A percentile compares a stretch with the other conserved stretches of the same genome.
These are phyloP conservation scores for Scolanthus callimorphus DNA, from an alignment of 92 coral and sea anemone species.

Conservation along the genomic window DNA sequence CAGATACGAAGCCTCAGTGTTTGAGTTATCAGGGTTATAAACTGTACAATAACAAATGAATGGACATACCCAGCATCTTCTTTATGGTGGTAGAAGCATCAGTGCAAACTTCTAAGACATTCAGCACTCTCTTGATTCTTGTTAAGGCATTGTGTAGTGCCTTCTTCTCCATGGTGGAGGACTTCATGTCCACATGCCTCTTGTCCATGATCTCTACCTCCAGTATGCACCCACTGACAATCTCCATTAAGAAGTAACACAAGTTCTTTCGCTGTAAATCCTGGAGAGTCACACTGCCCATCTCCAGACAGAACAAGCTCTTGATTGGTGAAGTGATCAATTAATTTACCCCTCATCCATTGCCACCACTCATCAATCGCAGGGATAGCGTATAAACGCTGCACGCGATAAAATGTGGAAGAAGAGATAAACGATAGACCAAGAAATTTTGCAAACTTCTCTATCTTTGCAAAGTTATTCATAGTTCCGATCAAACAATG, in stretches of 20 bases:
- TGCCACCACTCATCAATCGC: constrained; percentile 40
- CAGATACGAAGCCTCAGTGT: no score
- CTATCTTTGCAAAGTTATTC: constrained; percentile 22
- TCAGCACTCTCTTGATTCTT: constrained; percentile 7
- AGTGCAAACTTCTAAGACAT: no score
- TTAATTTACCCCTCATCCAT: constrained; percentile 11
- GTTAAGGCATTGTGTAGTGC: constrained; percentile 8
- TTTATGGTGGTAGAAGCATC: no score
- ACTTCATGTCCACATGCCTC: constrained; percentile 30
- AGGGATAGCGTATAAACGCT: constrained; percentile 27
- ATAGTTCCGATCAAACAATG: no score
- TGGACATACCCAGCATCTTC: constrained; percentile 18
- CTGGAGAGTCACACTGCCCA: constrained; percentile 41
- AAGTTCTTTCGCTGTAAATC: no score
- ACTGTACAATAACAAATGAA: background rate
- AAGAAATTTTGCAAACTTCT: constrained; percentile 22
- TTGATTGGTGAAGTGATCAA: constrained; percentile 19
- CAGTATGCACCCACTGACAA: constrained; percentile 12
- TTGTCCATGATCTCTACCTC: constrained; percentile 37
- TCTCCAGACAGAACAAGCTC: constrained; percentile 28
- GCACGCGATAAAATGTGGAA: constrained; percentile 25
- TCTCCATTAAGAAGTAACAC: no score
- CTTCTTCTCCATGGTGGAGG: constrained; percentile 28
- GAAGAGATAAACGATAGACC: constrained; percentile 17
- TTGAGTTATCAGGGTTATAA: no score